Base-by-base conservation (phyloP, 1,140 invertebrate species). In the Calephelis nemesis region DNA sequence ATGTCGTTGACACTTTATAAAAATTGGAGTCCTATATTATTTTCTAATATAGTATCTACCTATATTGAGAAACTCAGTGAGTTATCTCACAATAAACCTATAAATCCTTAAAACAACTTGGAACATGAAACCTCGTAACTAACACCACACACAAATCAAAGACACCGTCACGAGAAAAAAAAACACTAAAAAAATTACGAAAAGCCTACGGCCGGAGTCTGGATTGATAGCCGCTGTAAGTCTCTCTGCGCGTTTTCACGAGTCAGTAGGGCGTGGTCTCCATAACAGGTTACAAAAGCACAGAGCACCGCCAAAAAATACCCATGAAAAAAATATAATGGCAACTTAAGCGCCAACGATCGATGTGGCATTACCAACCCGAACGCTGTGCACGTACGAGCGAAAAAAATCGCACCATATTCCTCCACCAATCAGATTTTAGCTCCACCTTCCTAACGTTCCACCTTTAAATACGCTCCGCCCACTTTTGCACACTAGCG, bases 241-340 rank as follows among this genome's bases (percentile, higher is more conserved):
- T 79, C 79, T 75, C 73, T 77, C 76, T 73, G 79, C 78, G 79
- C 83, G 80, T 81, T 81, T 78, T 74, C 74, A 74, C 78, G 71
- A 78, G 74, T 68, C 70, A 68, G 71, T 74, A 80, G 85, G 87
- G 89, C 87, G 89, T 84, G 87, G 85, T 75, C 69, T 77, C 73
- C 62, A 80, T 80, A 87, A 90, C 89, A 86, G 84, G 87, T 90
- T 90, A 88, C 79, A 77, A 84, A 85, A 85, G 82, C 72, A 79
- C 78, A 65, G 79, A 74, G 81, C 69, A 81, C 85, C 85, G 83
- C 84, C 85, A 88, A 90, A 91, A 91, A 91, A 90, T 90, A 88
- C 75, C 85, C 85, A 90, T 90, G 90, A 91, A 91, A 86, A 60
- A 91, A 90, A 90, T 83, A 83, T 90, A 89, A 91, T 90, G 82